Percentiles rank a stretch among this genome's conserved stretches.
Evolutionary conservation across 2,888 invertebrate species (phyloP).

Genomic region (Sarcophaga carnaria): DNA sequence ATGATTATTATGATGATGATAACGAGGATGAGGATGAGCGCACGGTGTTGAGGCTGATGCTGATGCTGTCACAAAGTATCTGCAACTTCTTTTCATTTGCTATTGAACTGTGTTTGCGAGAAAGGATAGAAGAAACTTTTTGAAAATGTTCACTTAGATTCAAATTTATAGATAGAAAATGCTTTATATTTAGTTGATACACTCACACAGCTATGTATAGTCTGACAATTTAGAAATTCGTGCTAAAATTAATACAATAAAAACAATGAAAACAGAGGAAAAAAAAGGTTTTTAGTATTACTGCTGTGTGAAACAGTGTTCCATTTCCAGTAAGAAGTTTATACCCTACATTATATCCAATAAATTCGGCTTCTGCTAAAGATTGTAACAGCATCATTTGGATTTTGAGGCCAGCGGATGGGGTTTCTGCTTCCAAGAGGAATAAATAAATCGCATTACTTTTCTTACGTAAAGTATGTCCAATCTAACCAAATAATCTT

Average conservation of each 20-base stretch:
- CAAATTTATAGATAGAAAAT: constrained; percentile 63
- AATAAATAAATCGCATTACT: too few species aligned
- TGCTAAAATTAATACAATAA: constrained; percentile 67
- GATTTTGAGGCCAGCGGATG: too few species aligned
- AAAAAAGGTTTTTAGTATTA: constrained; percentile 52
- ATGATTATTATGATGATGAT: constrained; percentile 22
- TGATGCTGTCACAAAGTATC: constrained; percentile 41
- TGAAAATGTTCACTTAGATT: constrained; percentile 57
- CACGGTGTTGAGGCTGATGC: not conserved
- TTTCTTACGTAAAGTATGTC: too few species aligned
- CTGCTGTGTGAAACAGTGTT: constrained; percentile 40
- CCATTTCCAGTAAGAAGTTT: not conserved
- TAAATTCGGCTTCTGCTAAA: too few species aligned
- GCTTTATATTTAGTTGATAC: constrained; percentile 44
- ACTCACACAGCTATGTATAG: constrained; percentile 23
- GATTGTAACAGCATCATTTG: too few species aligned
- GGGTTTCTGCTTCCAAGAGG: too few species aligned
- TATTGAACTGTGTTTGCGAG: not conserved
- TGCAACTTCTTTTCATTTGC: constrained; percentile 15
- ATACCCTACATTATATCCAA: too few species aligned
- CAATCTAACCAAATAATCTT: too few species aligned
- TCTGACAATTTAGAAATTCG: constrained; percentile 46
- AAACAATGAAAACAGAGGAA: not conserved
- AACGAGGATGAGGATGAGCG: constrained; percentile 1
- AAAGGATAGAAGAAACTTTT: constrained; percentile 51